Conservation (phyloP, 2,113 vertebrate genomes). For the Corythoichthys intestinalis region DNA sequence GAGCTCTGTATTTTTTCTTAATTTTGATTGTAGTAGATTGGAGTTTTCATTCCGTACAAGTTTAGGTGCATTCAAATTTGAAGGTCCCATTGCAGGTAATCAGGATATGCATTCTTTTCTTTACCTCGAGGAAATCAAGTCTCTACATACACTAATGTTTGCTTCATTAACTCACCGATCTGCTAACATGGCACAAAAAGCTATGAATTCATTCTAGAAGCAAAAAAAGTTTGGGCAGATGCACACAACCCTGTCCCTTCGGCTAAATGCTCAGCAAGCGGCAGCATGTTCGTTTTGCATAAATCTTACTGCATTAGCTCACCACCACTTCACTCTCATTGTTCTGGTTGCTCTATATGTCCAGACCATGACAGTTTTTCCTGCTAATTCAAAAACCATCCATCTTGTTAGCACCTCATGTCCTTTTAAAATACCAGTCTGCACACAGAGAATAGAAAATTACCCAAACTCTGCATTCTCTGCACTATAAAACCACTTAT, state of each 20-base stretch:
- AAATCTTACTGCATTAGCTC: slow-evolving; percentile 40
- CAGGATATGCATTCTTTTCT: neutral
- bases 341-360: slow-evolving; percentile 26
- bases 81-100: neutral
- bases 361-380: slow-evolving; percentile 21
- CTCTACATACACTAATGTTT: slow-evolving; percentile 30
- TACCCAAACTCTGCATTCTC: neutral
- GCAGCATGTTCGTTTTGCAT: slow-evolving; percentile 43
- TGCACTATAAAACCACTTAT: slow-evolving; percentile 18
- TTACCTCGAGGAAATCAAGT: neutral
- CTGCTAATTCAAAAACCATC: slow-evolving; percentile 34
- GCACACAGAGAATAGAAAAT: slow-evolving; percentile 8
- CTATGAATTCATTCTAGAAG: slow-evolving; percentile 38
- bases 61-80: neutral
- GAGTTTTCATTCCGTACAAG: too few relatives aligned
- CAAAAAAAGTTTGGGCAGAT: slow-evolving; percentile 25
- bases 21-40: too few relatives aligned
- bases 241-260: slow-evolving; percentile 15
- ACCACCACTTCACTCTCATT: slow-evolving; percentile 39
- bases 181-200: slow-evolving; percentile 27
- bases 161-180: slow-evolving; percentile 15
- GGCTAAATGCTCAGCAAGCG: slow-evolving; percentile 26
- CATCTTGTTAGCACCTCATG: slow-evolving; percentile 21
- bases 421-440: slow-evolving; percentile 6
- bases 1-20: too few relatives aligned